These are phyloP conservation scores for Pristiophorus japonicus DNA, from an alignment of 2,113 vertebrate genomes.

Conservation along the genomic window DNA sequence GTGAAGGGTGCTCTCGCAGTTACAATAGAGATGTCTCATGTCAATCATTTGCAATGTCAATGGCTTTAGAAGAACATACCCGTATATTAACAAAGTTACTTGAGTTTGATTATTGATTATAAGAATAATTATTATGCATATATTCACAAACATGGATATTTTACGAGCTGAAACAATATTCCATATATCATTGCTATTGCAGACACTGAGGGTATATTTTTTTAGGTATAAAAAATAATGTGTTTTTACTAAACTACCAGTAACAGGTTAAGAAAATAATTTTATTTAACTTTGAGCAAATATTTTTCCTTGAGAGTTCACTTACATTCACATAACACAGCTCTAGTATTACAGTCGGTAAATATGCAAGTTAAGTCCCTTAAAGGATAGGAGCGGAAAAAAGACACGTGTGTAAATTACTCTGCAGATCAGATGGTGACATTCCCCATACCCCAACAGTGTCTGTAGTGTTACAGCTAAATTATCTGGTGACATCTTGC, in stretches of 20 bases:
- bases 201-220: background rate
- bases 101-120: background rate
- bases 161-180: background rate
- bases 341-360: background rate
- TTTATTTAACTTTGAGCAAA: background rate
- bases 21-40: slow-evolving; percentile 26
- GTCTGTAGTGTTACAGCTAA: no score
- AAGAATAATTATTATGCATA: background rate
- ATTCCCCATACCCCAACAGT: background rate
- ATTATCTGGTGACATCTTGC: background rate
- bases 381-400: no score
- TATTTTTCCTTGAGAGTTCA: background rate
- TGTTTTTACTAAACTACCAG: background rate
- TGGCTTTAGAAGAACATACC: background rate
- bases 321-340: background rate
- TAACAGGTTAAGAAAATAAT: background rate
- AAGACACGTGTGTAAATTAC: background rate
- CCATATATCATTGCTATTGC: background rate
- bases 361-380: background rate
- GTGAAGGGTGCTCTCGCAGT: background rate
- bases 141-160: background rate
- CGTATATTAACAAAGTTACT: background rate
- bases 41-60: background rate
- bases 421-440: background rate
- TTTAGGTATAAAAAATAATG: background rate